Evolutionary conservation across 2,113 vertebrate genomes (phyloP).

Genomic region (Nothocercus nigrocapillus): DNA sequence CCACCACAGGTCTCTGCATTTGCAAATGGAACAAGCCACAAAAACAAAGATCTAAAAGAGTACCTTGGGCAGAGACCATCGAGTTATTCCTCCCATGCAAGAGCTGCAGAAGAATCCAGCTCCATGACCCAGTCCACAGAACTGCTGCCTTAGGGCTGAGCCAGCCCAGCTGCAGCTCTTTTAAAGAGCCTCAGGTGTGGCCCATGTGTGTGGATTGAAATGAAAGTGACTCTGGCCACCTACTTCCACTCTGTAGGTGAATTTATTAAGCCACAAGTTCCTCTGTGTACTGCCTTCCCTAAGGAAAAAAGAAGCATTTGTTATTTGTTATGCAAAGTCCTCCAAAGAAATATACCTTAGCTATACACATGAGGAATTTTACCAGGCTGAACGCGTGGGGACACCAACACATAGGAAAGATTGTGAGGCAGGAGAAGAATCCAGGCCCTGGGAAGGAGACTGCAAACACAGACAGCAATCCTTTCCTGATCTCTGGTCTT

Average conservation of each 20-base stretch:
- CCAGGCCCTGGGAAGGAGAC: background rate
- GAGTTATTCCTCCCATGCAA: background rate
- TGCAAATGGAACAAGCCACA: background rate
- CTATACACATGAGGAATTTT: background rate
- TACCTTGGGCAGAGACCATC: background rate
- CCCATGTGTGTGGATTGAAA: background rate
- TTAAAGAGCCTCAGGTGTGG: background rate
- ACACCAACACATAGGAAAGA: background rate
- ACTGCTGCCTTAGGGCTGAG: fast-evolving
- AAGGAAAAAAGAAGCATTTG: background rate
- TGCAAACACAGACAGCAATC: background rate
- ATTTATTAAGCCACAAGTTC: background rate
- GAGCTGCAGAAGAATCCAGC: background rate
- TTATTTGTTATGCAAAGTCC: background rate
- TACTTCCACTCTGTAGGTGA: background rate
- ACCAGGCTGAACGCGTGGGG: background rate
- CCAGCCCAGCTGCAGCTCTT: background rate
- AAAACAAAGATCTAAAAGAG: background rate
- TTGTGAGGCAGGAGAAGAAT: background rate
- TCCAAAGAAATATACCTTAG: background rate
- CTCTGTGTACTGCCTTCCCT: background rate
- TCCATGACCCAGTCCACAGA: too few relatives aligned
- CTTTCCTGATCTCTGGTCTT: background rate
- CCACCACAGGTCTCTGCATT: background rate
- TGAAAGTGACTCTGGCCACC: background rate